Percentiles rank a stretch among this genome's conserved stretches.
phyloP scores from a whole-genome alignment of 2,888 invertebrate species.

The Cephus runcator region DNA sequence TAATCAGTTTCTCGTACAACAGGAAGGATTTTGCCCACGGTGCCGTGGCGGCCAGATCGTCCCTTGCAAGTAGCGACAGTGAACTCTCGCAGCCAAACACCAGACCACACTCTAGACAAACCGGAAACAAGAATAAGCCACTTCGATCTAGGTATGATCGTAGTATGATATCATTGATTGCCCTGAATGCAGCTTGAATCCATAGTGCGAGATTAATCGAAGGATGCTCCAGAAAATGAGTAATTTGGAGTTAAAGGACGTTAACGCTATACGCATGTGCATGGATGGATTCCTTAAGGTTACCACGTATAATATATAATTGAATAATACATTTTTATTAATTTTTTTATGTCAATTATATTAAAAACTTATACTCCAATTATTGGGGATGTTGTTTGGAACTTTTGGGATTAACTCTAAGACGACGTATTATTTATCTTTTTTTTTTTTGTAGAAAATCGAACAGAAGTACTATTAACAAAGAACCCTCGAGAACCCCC shows the following conservation, averaged over 20 bases:
- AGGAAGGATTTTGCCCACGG: slow-evolving; percentile 77
- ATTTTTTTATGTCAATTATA: not conserved
- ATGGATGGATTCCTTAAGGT: slow-evolving; percentile 26
- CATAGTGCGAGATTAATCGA: not conserved
- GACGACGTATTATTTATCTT: not conserved
- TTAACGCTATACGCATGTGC: slow-evolving; percentile 40
- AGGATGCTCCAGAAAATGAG: slow-evolving; percentile 3
- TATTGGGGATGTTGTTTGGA: not conserved
- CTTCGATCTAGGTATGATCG: slow-evolving; percentile 51
- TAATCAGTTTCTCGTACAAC: slow-evolving; percentile 12
- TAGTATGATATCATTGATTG: not conserved
- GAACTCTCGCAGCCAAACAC: slow-evolving; percentile 67
- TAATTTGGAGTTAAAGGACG: not conserved
- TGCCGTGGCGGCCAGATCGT: slow-evolving; percentile 63
- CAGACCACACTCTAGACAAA: slow-evolving; percentile 59
- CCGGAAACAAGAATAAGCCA: slow-evolving; percentile 45
- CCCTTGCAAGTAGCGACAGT: slow-evolving; percentile 69
- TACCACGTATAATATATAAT: not conserved
- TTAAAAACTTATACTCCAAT: not conserved
- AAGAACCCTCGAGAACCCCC: not conserved
- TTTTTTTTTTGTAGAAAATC: not conserved
- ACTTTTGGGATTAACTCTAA: not conserved
- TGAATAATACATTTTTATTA: not conserved
- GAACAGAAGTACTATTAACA: not conserved
- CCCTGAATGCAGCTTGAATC: slow-evolving; percentile 6